phyloP scores from a whole-genome alignment of 1,140 invertebrate species.

The Daktulosphaira vitifoliae region DNA sequence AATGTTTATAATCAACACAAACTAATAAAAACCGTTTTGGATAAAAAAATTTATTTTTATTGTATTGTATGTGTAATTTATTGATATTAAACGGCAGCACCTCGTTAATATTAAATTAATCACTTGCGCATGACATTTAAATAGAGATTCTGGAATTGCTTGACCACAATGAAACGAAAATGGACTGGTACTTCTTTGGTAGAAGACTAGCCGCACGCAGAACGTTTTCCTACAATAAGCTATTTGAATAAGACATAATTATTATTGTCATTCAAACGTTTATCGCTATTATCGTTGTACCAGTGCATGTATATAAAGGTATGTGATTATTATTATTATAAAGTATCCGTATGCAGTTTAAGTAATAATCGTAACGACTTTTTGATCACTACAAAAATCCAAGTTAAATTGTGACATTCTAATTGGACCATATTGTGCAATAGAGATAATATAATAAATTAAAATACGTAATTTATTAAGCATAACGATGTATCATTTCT shows the following conservation, averaged over 20 bases:
- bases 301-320: background rate
- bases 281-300: background rate
- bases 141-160: too few species aligned
- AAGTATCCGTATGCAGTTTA: too few species aligned
- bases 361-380: background rate
- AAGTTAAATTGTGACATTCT: slow-evolving; percentile 27
- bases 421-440: slow-evolving; percentile 24
- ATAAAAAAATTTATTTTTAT: too few species aligned
- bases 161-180: too few species aligned
- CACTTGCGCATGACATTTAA: too few species aligned
- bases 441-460: background rate
- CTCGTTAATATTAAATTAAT: too few species aligned
- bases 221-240: background rate
- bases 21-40: too few species aligned
- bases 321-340: background rate
- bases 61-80: too few species aligned
- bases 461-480: slow-evolving; percentile 21
- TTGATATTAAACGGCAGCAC: too few species aligned
- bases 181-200: too few species aligned
- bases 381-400: background rate
- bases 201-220: background rate
- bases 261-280: slow-evolving; percentile 19
- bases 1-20: too few species aligned
- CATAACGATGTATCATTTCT: background rate
- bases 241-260: slow-evolving; percentile 8